Evolutionary conservation across 2,113 vertebrate species (phyloP), one percentile per base, ranked within the genome.

Genomic region (Sinosuthora webbiana): DNA sequence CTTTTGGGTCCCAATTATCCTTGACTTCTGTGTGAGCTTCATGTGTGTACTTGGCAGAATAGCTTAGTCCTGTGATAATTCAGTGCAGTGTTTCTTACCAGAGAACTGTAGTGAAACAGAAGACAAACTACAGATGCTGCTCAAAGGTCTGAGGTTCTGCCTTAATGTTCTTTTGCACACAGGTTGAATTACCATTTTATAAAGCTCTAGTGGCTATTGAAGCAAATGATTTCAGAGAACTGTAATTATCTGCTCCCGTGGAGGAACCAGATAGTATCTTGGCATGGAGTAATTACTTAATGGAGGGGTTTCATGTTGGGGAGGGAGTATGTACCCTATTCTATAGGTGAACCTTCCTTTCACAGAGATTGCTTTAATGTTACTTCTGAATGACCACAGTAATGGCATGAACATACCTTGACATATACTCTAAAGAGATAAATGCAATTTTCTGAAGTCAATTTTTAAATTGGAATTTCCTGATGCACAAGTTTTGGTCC

Each of bases 11-110:
- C 94, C 95, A 93, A 22, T 92, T 97, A 73, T 92, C 59, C 74
- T 62, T 49, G 37, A 90, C 63, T 94, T 94, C 83, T 89, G 33
- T 37, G 39, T 83, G 83, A 93, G 90, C 53, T 91, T 91, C 92
- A 50, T 94, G 95, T 83, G 90, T 67, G 79, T 75, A 30, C 83
- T 96, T 96, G 85, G 95, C 90, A 93, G 83, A 92, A 67, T 8
- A 56, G 80, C 71, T 59, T 42, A 70, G 73, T 80, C 71, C 83
- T 92, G 83, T 81, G 88, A 67, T 35, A 6, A 42, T 81, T 77
- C 89, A 79, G 80, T 19, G 19, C 57, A 64, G 69, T 33, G 30
- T 89, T 93, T 88, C n/a, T 7, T 57, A 81, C 53, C 23, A 57
- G 44, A 85, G 57, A 83, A 47, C 75, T 2, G 0, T 35, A 42